A percentile compares a stretch with the other conserved stretches of the same genome.
Evolutionary conservation across 2,113 vertebrate genomes (phyloP).

Genomic region (Willisornis vidua): DNA sequence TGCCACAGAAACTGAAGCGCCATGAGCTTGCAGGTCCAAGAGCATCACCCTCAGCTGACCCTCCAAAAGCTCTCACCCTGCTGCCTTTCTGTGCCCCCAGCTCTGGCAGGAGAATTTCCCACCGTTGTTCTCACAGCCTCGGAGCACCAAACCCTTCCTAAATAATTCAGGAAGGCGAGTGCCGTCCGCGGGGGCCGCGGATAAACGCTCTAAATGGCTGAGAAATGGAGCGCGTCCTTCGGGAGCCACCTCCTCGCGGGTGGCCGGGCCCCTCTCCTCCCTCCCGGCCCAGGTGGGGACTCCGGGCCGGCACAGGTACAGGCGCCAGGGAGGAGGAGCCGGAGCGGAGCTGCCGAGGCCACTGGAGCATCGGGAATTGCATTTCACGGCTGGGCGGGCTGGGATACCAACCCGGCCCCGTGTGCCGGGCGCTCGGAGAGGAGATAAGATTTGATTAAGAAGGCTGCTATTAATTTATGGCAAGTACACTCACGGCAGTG

Average conservation of each 20-base stretch:
- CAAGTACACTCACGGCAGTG: slow-evolving; percentile 65
- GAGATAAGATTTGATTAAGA: slow-evolving; percentile 84
- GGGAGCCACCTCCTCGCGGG: neutral
- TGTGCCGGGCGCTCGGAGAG: slow-evolving; percentile 51
- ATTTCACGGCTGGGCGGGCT: slow-evolving; percentile 72
- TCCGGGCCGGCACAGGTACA: neutral
- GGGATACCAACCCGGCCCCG: slow-evolving; percentile 57
- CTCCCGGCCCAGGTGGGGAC: neutral
- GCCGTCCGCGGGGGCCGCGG: neutral
- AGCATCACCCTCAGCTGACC: neutral
- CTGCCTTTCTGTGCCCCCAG: neutral
- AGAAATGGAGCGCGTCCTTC: slow-evolving; percentile 33
- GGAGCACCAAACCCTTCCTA: neutral
- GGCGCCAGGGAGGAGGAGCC: neutral
- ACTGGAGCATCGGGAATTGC: slow-evolving; percentile 72
- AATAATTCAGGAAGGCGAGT: slow-evolving; percentile 30
- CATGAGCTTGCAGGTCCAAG: rapidly evolving
- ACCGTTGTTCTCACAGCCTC: rapidly evolving
- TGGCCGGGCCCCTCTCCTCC: neutral
- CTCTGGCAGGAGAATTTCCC: neutral
- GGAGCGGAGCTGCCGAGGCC: neutral
- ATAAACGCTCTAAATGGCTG: slow-evolving; percentile 33
- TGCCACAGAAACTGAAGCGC: rapidly evolving
- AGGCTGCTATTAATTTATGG: slow-evolving; percentile 82
- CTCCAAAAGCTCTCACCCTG: rapidly evolving